Evolutionary conservation across 1,140 invertebrate genomes (phyloP), one percentile per base, ranked within the genome.

Genomic region (Ostrea denselamellosa): DNA sequence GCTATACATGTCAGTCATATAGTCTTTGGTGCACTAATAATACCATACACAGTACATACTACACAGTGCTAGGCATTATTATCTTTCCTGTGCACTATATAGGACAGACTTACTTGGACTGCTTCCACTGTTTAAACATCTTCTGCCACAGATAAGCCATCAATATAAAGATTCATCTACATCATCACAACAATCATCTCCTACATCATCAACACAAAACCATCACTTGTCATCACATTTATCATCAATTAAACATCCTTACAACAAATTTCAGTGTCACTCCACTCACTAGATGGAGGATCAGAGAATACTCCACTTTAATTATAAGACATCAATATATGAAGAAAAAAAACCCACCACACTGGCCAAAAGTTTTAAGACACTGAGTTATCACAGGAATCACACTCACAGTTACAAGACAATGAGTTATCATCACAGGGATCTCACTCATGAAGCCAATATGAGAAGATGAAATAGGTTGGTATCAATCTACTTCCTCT

Each of bases 401-500:
- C 34, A 44, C 34, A 44, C 34, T n/a, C n/a, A n/a, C n/a, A n/a
- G n/a, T n/a, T n/a, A n/a, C n/a, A n/a, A n/a, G n/a, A n/a, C n/a
- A n/a, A n/a, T n/a, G n/a, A n/a, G n/a, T 17, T 22, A 71, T 28
- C 22, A 22, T 22, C 22, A 71, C 65, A 22, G 65, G 65, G 28
- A 22, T 22, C 28, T 12, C 25, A 28, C 22, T 77, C 68, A 34
- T 14, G 22, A 25, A 14, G 28, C 22, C 68, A 77, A 34, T 34
- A 34, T 25, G 28, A 25, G 12, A 25, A 77, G 68, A 77, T 77
- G 68, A 77, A 77, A 77, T 14, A 17, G 7, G 25, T 25, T 34
- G 22, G 25, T 77, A 77, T 77, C 68, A 25, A 77, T 77, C 28
- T 25, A 77, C 28, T 77, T 77, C 68, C 68, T 77, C 68, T 77